Conservation (phyloP, 2,113 vertebrate genomes). For the Saccopteryx leptura region DNA sequence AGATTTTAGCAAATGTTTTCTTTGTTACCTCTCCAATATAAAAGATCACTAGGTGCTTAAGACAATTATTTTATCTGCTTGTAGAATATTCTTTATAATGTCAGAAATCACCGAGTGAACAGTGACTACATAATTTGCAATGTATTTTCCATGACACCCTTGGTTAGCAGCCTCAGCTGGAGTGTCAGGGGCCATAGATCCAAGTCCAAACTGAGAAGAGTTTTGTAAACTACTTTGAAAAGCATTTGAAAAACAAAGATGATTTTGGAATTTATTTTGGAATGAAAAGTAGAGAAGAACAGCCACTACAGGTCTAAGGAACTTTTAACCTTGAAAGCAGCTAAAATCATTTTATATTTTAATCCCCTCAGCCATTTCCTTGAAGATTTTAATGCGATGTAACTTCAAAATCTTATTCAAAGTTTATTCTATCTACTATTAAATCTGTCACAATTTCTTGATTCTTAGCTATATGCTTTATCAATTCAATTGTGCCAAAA, state of each 20-base stretch:
- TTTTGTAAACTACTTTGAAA: background rate
- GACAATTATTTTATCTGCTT: background rate
- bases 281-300: background rate
- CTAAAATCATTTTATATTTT: background rate
- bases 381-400: background rate
- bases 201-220: background rate
- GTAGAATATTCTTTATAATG: background rate
- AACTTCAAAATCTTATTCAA: constrained; percentile 55
- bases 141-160: background rate
- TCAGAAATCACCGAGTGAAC: background rate
- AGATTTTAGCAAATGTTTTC: accelerated
- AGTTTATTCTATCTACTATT: background rate
- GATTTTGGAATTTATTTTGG: background rate
- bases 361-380: background rate
- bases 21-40: background rate
- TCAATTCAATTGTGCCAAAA: background rate
- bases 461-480: background rate
- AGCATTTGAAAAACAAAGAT: background rate
- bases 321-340: background rate
- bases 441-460: background rate
- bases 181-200: accelerated
- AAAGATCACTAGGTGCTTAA: background rate
- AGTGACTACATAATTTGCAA: background rate
- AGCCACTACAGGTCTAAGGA: background rate
- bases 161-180: background rate